These are phyloP conservation scores for Drosophila mayri DNA, from an alignment of 1,140 invertebrate genomes.

Conservation along the genomic window DNA sequence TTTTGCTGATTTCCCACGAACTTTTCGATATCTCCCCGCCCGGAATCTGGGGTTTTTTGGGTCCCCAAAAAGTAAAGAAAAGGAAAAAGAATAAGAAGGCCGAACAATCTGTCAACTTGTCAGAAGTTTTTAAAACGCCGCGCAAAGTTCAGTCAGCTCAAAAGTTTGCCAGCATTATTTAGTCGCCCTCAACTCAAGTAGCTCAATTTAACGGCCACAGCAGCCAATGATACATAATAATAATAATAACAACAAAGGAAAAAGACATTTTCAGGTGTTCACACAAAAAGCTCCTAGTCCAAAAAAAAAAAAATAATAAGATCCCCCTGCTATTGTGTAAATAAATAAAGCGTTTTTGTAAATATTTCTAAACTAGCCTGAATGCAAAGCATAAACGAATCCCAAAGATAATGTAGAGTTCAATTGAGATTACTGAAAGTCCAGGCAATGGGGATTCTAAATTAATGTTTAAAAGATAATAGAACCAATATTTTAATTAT, in stretches of 20 bases:
- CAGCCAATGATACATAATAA: slow-evolving; percentile 29
- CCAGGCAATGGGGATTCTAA: slow-evolving; percentile 12
- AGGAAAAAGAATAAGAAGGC: slow-evolving; percentile 9
- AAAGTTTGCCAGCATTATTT: slow-evolving; percentile 42
- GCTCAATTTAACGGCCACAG: slow-evolving; percentile 65
- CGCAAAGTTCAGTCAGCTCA: slow-evolving; percentile 57
- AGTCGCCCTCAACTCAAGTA: slow-evolving; percentile 50
- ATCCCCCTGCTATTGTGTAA: slow-evolving; percentile 34
- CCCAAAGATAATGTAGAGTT: slow-evolving; percentile 29
- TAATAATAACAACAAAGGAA: slow-evolving; percentile 32
- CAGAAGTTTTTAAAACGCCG: slow-evolving; percentile 55
- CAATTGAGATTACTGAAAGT: slow-evolving; percentile 30
- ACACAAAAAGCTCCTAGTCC: slow-evolving; percentile 39
- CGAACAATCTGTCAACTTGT: slow-evolving; percentile 71
- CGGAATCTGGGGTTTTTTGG: slow-evolving; percentile 12
- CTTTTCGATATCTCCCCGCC: slow-evolving; percentile 43
- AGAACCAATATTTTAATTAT: not conserved
- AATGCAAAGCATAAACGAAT: slow-evolving; percentile 70
- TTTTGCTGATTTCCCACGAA: slow-evolving; percentile 40
- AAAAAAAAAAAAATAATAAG: slow-evolving; percentile 7
- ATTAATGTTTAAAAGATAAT: not conserved
- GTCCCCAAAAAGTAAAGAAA: not conserved
- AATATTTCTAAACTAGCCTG: slow-evolving; percentile 37
- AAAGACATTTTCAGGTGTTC: slow-evolving; percentile 83
- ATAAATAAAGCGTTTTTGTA: slow-evolving; percentile 48